A percentile compares a stretch with the other conserved stretches of the same genome.
Evolutionary conservation across 35 echinoderm and acorn worm genomes (phyloP).

Genomic region (Stichopus chloronotus): DNA sequence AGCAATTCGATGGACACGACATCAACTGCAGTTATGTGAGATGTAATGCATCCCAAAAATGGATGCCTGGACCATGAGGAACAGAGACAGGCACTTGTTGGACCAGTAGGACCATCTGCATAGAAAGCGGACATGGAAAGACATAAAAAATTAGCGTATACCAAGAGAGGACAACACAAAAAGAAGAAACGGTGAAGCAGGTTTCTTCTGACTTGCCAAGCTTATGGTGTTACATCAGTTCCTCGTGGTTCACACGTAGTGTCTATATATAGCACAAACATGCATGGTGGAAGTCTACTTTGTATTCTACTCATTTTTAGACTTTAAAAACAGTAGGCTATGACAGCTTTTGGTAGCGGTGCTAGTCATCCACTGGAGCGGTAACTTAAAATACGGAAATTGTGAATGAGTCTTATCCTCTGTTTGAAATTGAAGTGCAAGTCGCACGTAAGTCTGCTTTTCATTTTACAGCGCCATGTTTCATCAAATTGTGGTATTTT

Average conservation of each 20-base stretch:
- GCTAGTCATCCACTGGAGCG: too few species aligned
- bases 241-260: background rate
- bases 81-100: background rate
- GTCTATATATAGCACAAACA: background rate
- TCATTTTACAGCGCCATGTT: too few species aligned
- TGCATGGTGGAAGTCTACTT: background rate
- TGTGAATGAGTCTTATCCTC: too few species aligned
- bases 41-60: background rate
- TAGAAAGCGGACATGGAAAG: conserved; percentile 33
- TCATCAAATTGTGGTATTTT: too few species aligned
- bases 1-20: conserved; percentile 25
- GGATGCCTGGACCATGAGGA: background rate
- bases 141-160: background rate
- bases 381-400: too few species aligned
- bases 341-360: too few species aligned
- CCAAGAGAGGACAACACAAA: background rate
- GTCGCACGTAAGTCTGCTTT: too few species aligned
- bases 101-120: background rate
- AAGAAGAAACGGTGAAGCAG: background rate
- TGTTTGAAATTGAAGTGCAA: too few species aligned
- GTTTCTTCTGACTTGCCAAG: background rate
- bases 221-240: too few species aligned
- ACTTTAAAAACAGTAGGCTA: too few species aligned
- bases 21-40: background rate
- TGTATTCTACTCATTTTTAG: too few species aligned